These are phyloP conservation scores for Coturnix japonica DNA, from an alignment of 2,113 vertebrate species.

Conservation along the genomic window DNA sequence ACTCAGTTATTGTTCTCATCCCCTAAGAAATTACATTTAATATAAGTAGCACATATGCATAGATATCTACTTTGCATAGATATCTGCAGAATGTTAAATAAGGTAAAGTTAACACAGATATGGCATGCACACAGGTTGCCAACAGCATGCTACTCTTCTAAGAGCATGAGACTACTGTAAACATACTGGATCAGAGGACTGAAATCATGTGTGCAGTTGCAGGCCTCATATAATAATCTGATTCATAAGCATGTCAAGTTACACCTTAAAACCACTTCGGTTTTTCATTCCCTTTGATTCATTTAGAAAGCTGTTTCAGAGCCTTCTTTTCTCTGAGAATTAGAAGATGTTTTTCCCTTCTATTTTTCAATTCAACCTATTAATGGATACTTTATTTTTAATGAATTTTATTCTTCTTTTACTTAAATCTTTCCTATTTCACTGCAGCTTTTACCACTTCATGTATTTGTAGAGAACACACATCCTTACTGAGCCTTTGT, in stretches of 20 bases:
- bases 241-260: not conserved
- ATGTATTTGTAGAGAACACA: not conserved
- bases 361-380: not conserved
- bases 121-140: not conserved
- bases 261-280: not conserved
- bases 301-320: not conserved
- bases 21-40: not conserved
- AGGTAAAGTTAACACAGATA: not conserved
- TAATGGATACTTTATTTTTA: not conserved
- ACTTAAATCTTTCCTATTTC: not conserved
- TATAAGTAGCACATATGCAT: not conserved
- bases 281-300: not conserved
- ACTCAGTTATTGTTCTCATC: not conserved
- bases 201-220: not conserved
- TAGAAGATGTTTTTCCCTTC: not conserved
- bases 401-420: not conserved
- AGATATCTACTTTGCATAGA: not conserved
- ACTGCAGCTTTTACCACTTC: not conserved
- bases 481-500: not conserved
- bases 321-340: not conserved
- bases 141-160: not conserved
- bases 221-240: not conserved
- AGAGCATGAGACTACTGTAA: not conserved
- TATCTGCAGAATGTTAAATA: not conserved
- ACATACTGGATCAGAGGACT: not conserved